Base-by-base conservation (phyloP, 2,797 vertebrate species). In the Poecile montanus region DNA sequence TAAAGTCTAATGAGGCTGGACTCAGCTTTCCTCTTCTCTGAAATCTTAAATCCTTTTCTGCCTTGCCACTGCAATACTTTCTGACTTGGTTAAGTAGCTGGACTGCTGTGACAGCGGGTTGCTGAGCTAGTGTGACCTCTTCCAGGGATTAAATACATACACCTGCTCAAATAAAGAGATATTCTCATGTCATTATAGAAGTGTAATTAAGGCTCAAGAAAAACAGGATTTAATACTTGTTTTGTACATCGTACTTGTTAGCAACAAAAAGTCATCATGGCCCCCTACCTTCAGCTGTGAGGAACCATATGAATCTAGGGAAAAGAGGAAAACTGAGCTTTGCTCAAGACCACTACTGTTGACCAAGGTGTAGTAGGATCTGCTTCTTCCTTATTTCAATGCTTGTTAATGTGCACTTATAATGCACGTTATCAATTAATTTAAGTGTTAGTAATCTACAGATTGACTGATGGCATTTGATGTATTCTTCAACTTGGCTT, bases 11-110 rank as follows among this genome's bases (percentile, higher is more conserved):
- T 48, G 54, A 54, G 54, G 18, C 62, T 65, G 54, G 88, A 60
- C 40, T 74, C n/a, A 68, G 68, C 73, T 88, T 77, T 94, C 23
- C 18, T 75, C 25, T 84, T 86, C 74, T 61, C n/a, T 88, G 66
- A 74, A 95, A 84, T 34, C 54, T 86, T 60, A 67, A 91, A 91
- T 93, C 51, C 42, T 87, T 87, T 54, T n/a, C 36, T 87, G 63
- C 25, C 56, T 14, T 7, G 25, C 23, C 57, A 82, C 63, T 57
- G 70, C 71, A 93, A 25, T 80, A 38, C 42, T 16, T 68, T 92
- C 56, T 40, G 57, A 25, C 58, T 80, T 68, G 56, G 54, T 62
- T 78, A 77, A 88, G 85, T 57, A 83, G 82, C 70, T 68, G 87
- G 42, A 68, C 54, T 71, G 81, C 80, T 82, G 78, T 91, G 84